Percentiles rank a stretch among this genome's conserved stretches.
phyloP scores from a whole-genome alignment of 2,797 vertebrate genomes.

The Pempheris klunzingeri region DNA sequence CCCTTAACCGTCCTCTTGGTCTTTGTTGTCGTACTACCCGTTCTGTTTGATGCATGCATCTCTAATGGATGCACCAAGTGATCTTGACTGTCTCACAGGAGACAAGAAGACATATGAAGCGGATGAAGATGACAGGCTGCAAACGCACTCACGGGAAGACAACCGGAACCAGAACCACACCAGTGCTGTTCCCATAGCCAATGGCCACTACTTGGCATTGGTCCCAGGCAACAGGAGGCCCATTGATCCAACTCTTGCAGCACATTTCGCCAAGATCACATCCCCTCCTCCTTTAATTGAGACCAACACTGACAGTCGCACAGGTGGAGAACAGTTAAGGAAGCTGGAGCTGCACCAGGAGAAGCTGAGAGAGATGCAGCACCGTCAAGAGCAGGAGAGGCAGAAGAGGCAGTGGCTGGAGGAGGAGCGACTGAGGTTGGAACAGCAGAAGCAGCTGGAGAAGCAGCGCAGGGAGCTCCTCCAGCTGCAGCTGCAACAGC shows the following conservation, averaged over 20 bases:
- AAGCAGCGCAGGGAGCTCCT: conserved; percentile 84
- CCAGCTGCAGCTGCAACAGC: conserved; percentile 81
- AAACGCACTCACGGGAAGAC: conserved; percentile 64
- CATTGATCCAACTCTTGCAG: conserved; percentile 71
- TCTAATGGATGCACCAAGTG: conserved; percentile 82
- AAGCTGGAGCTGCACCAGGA: conserved; percentile 78
- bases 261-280: conserved; percentile 58
- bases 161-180: conserved; percentile 74
- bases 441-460: conserved; percentile 82
- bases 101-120: conserved; percentile 62
- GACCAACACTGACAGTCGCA: not conserved
- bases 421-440: conserved; percentile 75
- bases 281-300: conserved; percentile 39
- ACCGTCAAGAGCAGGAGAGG: conserved; percentile 74
- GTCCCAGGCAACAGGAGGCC: conserved; percentile 83
- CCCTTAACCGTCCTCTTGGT: conserved; percentile 64
- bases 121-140: conserved; percentile 50
- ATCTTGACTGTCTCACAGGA: conserved; percentile 87
- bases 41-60: conserved; percentile 77
- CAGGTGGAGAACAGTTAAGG: conserved; percentile 64
- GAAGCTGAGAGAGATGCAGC: conserved; percentile 72
- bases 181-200: conserved; percentile 55
- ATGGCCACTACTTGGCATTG: conserved; percentile 80
- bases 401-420: conserved; percentile 80
- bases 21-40: conserved; percentile 57